These are phyloP conservation scores for Gallirallus australis DNA, from an alignment of 2,797 vertebrate species.

Conservation along the genomic window DNA sequence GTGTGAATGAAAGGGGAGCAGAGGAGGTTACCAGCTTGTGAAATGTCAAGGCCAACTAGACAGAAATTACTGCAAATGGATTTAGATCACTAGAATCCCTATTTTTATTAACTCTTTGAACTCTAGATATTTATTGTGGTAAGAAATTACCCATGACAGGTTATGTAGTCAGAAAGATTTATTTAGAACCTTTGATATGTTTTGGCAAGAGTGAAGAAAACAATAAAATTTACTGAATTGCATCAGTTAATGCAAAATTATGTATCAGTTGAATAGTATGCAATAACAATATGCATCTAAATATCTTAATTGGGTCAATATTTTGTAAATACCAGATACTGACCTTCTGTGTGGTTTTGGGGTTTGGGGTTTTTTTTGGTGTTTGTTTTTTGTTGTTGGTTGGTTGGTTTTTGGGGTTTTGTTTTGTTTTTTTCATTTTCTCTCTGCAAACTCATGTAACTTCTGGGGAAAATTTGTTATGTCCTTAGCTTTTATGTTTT, in stretches of 20 bases:
- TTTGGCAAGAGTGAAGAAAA: conserved; percentile 10
- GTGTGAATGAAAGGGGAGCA: conserved; percentile 48
- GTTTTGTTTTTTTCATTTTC: not conserved
- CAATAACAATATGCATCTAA: not conserved
- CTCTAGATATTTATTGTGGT: conserved; percentile 35
- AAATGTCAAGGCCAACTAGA: conserved; percentile 64
- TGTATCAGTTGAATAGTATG: not conserved
- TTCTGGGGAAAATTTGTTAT: not conserved
- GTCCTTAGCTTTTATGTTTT: not conserved
- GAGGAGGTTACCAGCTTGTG: conserved; percentile 56
- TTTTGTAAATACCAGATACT: not conserved
- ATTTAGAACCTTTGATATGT: not conserved
- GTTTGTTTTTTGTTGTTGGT: too few species aligned
- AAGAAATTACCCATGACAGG: conserved; percentile 29
- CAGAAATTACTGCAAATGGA: conserved; percentile 67
- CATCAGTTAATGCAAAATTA: conserved; percentile 11
- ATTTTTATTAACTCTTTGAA: conserved; percentile 67
- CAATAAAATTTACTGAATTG: not conserved
- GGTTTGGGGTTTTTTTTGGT: not conserved
- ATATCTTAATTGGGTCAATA: not conserved
- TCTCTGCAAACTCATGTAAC: not conserved
- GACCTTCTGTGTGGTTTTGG: not conserved
- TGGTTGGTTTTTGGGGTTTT: too few species aligned
- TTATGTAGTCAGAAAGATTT: conserved; percentile 26
- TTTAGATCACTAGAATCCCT: conserved; percentile 58